Evolutionary conservation across 2,113 vertebrate genomes (phyloP).

Genomic region (Daphoenositta chrysoptera): DNA sequence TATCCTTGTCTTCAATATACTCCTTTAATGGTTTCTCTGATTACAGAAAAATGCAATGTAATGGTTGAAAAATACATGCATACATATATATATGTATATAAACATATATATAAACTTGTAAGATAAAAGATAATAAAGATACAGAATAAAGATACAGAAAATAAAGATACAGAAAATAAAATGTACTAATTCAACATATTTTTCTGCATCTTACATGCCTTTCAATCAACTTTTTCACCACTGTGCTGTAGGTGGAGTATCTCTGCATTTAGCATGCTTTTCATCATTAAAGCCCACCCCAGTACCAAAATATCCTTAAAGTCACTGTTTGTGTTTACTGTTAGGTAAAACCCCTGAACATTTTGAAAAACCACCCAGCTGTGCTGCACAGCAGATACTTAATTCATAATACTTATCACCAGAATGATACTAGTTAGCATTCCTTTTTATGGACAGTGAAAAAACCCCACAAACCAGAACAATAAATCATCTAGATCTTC

Average conservation of each 20-base stretch:
- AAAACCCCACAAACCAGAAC: neutral
- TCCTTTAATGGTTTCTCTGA: neutral
- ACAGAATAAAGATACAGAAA: neutral
- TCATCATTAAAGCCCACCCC: slow-evolving; percentile 55
- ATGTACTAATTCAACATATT: slow-evolving; percentile 27
- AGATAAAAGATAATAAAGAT: neutral
- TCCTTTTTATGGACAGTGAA: slow-evolving; percentile 43
- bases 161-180: slow-evolving; percentile 33
- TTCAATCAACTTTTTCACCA: slow-evolving; percentile 67
- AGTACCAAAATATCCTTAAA: slow-evolving; percentile 65
- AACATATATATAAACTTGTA: no score
- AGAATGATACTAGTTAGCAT: slow-evolving; percentile 11
- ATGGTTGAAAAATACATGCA: neutral
- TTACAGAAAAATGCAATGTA: neutral
- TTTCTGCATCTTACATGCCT: slow-evolving; percentile 49
- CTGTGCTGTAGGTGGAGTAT: slow-evolving; percentile 47
- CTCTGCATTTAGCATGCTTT: slow-evolving; percentile 60
- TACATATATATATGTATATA: neutral
- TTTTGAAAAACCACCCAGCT: slow-evolving; percentile 47
- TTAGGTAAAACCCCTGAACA: slow-evolving; percentile 21
- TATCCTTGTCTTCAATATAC: neutral
- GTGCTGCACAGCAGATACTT: slow-evolving; percentile 33
- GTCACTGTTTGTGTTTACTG: slow-evolving; percentile 61
- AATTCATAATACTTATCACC: slow-evolving; percentile 41
- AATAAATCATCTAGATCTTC: neutral